phyloP scores from a whole-genome alignment of 1,140 invertebrate species.

The Brachionus paranguensis region DNA sequence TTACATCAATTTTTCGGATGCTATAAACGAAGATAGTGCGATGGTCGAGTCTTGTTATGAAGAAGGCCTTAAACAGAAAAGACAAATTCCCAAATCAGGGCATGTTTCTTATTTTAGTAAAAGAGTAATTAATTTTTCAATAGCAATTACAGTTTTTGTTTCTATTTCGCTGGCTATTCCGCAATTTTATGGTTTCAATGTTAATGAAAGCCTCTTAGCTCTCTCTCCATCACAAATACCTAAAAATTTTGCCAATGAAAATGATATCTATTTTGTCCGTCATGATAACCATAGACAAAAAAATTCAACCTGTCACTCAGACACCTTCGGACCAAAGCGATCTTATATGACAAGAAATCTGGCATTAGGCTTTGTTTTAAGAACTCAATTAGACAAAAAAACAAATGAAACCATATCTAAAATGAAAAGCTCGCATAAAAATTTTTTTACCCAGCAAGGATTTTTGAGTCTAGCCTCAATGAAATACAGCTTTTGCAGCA shows the following conservation, averaged over 20 bases:
- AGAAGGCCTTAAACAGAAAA: neutral
- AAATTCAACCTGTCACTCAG: neutral
- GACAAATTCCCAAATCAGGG: neutral
- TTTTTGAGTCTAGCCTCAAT: neutral
- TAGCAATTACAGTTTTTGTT: neutral
- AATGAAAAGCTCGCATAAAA: conserved; percentile 17
- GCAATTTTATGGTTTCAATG: conserved; percentile 8
- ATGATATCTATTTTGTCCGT: neutral
- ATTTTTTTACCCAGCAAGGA: conserved; percentile 12
- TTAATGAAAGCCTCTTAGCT: neutral
- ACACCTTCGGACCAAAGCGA: neutral
- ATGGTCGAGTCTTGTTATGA: neutral
- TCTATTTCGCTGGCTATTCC: conserved; percentile 9
- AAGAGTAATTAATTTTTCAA: neutral
- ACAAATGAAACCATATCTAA: neutral
- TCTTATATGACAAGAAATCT: neutral
- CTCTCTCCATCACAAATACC: neutral
- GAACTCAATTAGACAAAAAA: neutral
- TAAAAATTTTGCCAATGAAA: neutral
- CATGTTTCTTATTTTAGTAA: neutral
- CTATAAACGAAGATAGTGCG: neutral
- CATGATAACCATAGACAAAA: neutral
- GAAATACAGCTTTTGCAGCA: neutral
- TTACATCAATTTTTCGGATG: neutral
- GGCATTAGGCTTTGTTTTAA: conserved; percentile 7